Conservation (phyloP, 1,140 invertebrate genomes). For the Lasaia peninsularis region DNA sequence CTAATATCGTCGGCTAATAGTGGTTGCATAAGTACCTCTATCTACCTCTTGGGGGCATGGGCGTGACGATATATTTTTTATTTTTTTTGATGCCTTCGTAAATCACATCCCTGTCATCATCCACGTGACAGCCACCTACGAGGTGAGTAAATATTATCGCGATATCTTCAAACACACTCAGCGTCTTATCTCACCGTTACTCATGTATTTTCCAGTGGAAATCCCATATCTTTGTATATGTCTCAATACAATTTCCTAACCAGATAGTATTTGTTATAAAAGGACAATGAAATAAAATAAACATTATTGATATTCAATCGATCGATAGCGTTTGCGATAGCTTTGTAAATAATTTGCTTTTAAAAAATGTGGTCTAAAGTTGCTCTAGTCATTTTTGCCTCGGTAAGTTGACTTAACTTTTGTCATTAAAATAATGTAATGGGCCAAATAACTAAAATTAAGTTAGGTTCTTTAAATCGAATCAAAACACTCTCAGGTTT, state of each 20-base stretch:
- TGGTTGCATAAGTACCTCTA: too few relatives aligned
- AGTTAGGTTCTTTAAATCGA: too few relatives aligned
- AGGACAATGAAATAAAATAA: not conserved
- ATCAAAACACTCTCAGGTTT: too few relatives aligned
- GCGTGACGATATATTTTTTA: too few relatives aligned
- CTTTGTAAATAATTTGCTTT: not conserved
- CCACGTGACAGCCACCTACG: slow-evolving; percentile 1
- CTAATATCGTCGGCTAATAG: too few relatives aligned
- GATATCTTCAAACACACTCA: not conserved
- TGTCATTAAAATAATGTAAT: too few relatives aligned
- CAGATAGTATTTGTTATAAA: not conserved
- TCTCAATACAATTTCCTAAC: not conserved
- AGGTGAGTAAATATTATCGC: slow-evolving; percentile 4
- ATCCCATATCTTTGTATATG: not conserved
- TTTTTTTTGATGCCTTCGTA: not conserved
- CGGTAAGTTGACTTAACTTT: not conserved
- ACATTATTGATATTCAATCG: not conserved
- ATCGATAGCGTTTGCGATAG: not conserved
- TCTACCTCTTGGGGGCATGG: too few relatives aligned
- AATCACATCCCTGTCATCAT: not conserved
- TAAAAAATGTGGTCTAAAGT: not conserved
- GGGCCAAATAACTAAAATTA: too few relatives aligned
- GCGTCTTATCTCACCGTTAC: not conserved
- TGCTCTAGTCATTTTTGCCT: not conserved
- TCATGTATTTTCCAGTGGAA: slow-evolving; percentile 9